These are phyloP conservation scores for Polyploca ridens DNA, from an alignment of 2,888 invertebrate species.

Conservation along the genomic window DNA sequence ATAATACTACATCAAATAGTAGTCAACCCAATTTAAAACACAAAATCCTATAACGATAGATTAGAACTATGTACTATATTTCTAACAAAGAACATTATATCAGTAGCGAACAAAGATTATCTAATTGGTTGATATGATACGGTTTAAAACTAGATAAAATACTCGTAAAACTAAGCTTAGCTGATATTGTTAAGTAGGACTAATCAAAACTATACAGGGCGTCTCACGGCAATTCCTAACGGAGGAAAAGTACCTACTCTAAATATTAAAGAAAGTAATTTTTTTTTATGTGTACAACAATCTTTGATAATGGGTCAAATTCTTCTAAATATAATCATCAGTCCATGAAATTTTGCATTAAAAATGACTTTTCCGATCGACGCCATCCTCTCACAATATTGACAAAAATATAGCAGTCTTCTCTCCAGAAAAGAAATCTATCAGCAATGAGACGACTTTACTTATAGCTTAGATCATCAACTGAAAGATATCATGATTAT, in stretches of 20 bases:
- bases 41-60: neutral
- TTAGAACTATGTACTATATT: neutral
- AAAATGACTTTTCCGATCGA: no score
- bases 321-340: no score
- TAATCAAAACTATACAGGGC: neutral
- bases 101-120: slow-evolving; percentile 35
- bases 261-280: no score
- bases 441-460: neutral
- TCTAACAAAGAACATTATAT: slow-evolving; percentile 2
- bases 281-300: no score
- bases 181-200: neutral
- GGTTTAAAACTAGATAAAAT: slow-evolving; percentile 28
- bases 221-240: no score
- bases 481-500: neutral
- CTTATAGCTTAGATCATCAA: neutral
- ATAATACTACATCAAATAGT: neutral
- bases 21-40: neutral
- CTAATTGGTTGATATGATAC: slow-evolving; percentile 34
- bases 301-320: no score
- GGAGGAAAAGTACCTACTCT: no score
- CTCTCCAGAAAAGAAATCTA: no score
- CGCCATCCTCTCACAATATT: no score
- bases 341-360: no score
- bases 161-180: neutral
- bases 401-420: no score